phyloP scores from a whole-genome alignment of 2,113 vertebrate genomes.

The Geococcyx californianus region DNA sequence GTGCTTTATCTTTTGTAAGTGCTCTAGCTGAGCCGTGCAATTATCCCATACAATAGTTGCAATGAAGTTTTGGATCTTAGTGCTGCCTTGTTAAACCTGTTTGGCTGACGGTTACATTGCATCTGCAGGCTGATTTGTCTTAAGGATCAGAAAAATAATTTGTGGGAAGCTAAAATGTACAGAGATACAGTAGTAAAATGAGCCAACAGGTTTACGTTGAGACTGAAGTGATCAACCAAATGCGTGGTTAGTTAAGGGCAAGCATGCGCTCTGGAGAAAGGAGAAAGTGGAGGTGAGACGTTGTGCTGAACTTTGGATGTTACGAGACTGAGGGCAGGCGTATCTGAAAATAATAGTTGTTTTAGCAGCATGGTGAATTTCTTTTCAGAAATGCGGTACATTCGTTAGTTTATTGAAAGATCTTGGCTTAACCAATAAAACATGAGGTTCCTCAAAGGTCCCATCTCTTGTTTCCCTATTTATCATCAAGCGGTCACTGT shows the following conservation, averaged over 20 bases:
- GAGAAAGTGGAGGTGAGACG: not conserved
- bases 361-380: not conserved
- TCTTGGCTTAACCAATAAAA: not conserved
- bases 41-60: not conserved
- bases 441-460: fast-evolving
- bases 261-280: not conserved
- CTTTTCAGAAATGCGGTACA: not conserved
- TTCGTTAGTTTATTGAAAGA: not conserved
- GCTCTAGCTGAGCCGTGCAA: not conserved
- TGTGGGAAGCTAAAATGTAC: not conserved
- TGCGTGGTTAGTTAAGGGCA: not conserved
- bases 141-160: not conserved
- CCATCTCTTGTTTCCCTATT: not conserved
- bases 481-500: not conserved
- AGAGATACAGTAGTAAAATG: not conserved
- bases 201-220: not conserved
- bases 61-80: not conserved
- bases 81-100: not conserved
- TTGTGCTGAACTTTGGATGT: not conserved
- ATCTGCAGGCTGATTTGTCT: not conserved
- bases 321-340: fast-evolving
- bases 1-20: not conserved
- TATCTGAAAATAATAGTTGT: not conserved
- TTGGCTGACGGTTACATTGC: not conserved
- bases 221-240: not conserved